Evolutionary conservation across 2,797 vertebrate species (phyloP), one percentile per base, ranked within the genome.

Genomic region (Eulemur mongoz): DNA sequence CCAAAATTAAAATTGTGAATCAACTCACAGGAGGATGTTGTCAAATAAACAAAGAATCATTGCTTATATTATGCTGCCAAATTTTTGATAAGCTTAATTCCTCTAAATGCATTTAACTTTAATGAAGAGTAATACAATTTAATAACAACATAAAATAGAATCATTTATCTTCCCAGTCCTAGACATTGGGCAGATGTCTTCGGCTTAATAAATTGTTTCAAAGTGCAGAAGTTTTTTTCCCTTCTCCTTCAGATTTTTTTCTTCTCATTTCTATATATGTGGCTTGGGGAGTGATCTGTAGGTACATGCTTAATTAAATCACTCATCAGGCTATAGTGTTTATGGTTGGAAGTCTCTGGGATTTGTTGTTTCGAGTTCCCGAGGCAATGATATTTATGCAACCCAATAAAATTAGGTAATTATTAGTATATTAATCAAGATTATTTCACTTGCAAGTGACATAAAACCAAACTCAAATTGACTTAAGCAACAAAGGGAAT

Each of bases 101-200:
- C 94, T 97, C 89, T 92, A 96, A 98, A 97, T 97, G 95, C 96
- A 96, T 97, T 97, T 97, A 97, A 97, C 80, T 97, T 97, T 97
- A 98, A 97, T 97, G 97, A 97, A 96, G 93, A 96, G 89, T 93
- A 97, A 97, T 97, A 90, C 65, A 96, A 97, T 97, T 97, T 97
- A 96, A 97, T 97, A 97, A 85, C 80, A 94, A 93, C 91, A 93
- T 94, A 89, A 97, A 98, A 82, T 94, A 72, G 91, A 95, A 93
- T 94, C 61, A 14, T 96, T 97, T 93, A 96, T 97, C 94, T 97
- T 97, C 50, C 14, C 67, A 73, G 30, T 73, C 65, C 54, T 81
- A 89, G 86, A 93, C 76, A 89, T 15, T 89, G 93, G 91, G 59
- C 83, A 95, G 89, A 96, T 87, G 86, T 84, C 93, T 96, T 94